Percentiles rank a stretch among this genome's conserved stretches.
Evolutionary conservation across 2,113 vertebrate species (phyloP).

Genomic region (Pterocles burchelli): DNA sequence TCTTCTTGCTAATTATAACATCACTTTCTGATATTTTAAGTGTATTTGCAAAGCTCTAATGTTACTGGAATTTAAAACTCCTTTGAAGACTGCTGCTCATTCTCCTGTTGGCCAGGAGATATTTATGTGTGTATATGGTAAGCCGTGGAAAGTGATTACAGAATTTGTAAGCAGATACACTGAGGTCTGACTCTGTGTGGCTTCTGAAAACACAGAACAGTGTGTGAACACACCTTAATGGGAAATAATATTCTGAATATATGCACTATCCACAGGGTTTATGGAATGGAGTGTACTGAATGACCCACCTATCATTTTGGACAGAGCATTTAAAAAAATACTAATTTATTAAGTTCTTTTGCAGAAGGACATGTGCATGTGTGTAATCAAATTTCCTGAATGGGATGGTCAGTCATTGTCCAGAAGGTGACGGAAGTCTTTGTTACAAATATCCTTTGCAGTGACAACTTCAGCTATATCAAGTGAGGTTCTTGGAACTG

Average conservation of each 20-base stretch:
- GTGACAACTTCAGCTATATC: background rate
- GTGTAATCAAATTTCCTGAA: background rate
- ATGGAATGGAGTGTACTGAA: background rate
- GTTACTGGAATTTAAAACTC: background rate
- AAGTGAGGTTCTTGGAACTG: background rate
- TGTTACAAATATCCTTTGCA: background rate
- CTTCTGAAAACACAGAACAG: background rate
- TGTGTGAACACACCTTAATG: background rate
- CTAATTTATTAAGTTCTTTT: background rate
- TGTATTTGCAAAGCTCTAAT: background rate
- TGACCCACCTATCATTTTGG: background rate
- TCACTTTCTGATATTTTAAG: background rate
- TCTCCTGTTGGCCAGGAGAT: background rate
- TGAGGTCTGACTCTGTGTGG: background rate
- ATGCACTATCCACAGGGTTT: background rate
- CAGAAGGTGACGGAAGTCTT: background rate
- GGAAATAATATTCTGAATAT: background rate
- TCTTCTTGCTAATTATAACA: constrained; percentile 1
- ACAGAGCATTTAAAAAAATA: background rate
- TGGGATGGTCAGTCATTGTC: background rate
- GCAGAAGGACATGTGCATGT: background rate
- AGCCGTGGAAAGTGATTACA: background rate
- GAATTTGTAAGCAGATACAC: background rate
- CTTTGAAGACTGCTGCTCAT: background rate
- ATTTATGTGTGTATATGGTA: background rate